phyloP scores from a whole-genome alignment of 2,113 vertebrate genomes.

The Theristicus caerulescens region DNA sequence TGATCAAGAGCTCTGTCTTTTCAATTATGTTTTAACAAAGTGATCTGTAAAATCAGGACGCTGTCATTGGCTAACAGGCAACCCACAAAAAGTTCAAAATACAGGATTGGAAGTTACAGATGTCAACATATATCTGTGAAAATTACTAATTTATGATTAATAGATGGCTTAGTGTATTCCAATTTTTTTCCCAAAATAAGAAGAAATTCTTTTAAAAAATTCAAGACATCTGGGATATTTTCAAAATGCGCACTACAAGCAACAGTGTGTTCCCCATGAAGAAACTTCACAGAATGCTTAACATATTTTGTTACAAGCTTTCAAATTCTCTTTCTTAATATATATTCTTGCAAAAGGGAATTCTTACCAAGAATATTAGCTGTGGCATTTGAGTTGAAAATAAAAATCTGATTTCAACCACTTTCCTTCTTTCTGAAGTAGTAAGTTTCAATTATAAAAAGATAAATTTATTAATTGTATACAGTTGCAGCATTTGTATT shows the following conservation, averaged over 20 bases:
- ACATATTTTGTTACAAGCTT: background rate
- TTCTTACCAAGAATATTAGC: background rate
- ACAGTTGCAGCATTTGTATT: background rate
- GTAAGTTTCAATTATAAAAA: background rate
- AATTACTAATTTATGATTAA: background rate
- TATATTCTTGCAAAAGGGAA: background rate
- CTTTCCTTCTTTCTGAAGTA: background rate
- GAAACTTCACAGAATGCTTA: background rate
- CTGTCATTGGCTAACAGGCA: background rate
- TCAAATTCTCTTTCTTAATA: background rate
- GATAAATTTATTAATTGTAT: background rate
- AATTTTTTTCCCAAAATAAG: background rate
- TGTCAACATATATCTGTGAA: background rate
- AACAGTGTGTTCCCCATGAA: background rate
- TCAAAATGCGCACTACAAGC: background rate
- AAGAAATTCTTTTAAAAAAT: background rate
- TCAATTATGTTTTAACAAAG: constrained; percentile 32
- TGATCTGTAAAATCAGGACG: constrained; percentile 22
- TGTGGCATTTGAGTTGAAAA: background rate
- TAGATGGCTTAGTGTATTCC: background rate
- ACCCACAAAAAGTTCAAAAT: background rate
- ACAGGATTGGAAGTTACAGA: background rate
- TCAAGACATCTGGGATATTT: background rate
- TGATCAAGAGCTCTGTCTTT: constrained; percentile 44
- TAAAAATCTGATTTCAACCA: background rate